These are phyloP conservation scores for Pardalotus punctatus DNA, from an alignment of 2,113 vertebrate genomes.

Conservation along the genomic window DNA sequence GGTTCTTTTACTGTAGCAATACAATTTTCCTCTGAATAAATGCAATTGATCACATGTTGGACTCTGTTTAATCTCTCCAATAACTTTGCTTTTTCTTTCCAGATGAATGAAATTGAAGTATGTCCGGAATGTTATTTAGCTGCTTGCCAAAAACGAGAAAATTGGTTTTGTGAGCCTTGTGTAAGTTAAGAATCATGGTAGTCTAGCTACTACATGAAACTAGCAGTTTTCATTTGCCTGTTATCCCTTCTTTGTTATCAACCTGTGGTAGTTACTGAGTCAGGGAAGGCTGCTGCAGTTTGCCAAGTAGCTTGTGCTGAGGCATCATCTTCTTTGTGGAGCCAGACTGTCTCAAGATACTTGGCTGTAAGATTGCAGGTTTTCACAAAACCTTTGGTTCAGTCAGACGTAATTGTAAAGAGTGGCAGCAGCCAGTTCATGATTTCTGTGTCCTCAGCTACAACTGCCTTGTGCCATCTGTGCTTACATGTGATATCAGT, in stretches of 20 bases:
- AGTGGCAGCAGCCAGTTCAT: background rate
- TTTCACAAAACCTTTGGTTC: background rate
- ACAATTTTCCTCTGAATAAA: background rate
- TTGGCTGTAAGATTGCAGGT: background rate
- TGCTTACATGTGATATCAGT: background rate
- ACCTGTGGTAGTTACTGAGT: background rate
- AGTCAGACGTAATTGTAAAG: background rate
- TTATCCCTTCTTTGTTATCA: background rate
- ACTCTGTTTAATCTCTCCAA: background rate
- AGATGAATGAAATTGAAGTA: constrained; percentile 99
- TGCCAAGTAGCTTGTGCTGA: background rate
- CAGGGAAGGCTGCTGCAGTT: background rate
- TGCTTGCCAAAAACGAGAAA: constrained; percentile 98
- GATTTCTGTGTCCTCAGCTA: background rate
- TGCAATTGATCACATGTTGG: background rate
- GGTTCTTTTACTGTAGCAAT: background rate
- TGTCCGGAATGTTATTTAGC: constrained; percentile 98
- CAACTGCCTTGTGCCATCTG: background rate
- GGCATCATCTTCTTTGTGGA: background rate
- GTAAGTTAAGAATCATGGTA: constrained; percentile 75
- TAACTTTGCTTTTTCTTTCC: constrained; percentile 53
- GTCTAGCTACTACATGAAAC: background rate
- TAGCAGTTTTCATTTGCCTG: background rate
- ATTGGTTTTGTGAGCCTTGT: constrained; percentile 99
- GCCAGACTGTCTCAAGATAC: background rate